These are phyloP conservation scores for Enoplosus armatus DNA, from an alignment of 2,797 vertebrate genomes.

Conservation along the genomic window DNA sequence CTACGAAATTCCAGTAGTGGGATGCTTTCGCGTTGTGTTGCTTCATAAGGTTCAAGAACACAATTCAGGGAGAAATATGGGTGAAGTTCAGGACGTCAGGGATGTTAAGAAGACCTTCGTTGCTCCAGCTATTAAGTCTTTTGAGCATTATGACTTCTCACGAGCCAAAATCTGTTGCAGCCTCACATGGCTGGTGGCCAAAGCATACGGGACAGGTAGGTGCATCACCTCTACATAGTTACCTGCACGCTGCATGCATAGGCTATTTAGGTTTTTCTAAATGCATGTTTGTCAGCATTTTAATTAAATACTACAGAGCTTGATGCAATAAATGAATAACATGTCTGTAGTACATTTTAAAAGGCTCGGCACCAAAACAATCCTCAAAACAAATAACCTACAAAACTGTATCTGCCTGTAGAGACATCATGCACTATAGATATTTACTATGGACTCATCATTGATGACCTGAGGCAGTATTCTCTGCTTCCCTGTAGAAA, in stretches of 20 bases:
- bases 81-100: slow-evolving; percentile 89
- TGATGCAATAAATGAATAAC: background rate
- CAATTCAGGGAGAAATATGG: slow-evolving; percentile 85
- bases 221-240: slow-evolving; percentile 11
- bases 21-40: slow-evolving; percentile 76
- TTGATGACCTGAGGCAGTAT: background rate
- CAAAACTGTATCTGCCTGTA: no score
- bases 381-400: no score
- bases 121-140: slow-evolving; percentile 93
- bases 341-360: background rate
- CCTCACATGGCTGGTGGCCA: slow-evolving; percentile 95
- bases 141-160: slow-evolving; percentile 97
- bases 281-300: background rate
- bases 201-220: slow-evolving; percentile 98
- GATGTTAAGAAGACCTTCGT: slow-evolving; percentile 90
- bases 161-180: slow-evolving; percentile 96
- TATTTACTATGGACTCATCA: background rate
- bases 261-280: background rate
- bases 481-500: background rate
- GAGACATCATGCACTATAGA: background rate
- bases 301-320: fast-evolving
- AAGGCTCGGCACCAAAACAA: background rate
- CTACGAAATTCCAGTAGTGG: slow-evolving; percentile 73
- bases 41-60: slow-evolving; percentile 55
- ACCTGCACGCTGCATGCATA: slow-evolving; percentile 27